phyloP scores from a whole-genome alignment of 2,113 vertebrate species.

The Pogonocichla stellata region DNA sequence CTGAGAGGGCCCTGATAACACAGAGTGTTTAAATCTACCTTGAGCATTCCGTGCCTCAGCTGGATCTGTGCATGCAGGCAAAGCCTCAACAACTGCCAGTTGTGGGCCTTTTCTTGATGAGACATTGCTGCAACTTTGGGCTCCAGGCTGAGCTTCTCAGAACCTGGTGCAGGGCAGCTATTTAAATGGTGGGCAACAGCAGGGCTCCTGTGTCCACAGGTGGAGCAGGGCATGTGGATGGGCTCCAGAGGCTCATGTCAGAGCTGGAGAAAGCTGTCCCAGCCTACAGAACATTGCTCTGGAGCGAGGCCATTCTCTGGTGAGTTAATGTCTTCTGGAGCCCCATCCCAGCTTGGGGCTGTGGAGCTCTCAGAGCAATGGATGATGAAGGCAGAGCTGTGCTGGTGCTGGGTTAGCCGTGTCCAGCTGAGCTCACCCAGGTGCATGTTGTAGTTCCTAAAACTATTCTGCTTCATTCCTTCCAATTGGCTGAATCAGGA shows the following conservation, averaged over 20 bases:
- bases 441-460: neutral
- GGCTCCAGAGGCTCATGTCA: accelerated
- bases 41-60: accelerated
- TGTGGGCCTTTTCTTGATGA: neutral
- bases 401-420: neutral
- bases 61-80: neutral
- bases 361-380: neutral
- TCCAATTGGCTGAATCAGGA: neutral
- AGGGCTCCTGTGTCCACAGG: accelerated
- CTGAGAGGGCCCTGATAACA: neutral
- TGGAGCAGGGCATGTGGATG: accelerated
- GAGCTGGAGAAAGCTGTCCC: neutral
- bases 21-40: neutral
- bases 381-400: neutral
- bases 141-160: neutral
- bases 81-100: neutral
- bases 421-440: neutral
- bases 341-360: accelerated
- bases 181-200: neutral
- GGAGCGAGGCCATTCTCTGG: accelerated
- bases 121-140: neutral
- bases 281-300: accelerated
- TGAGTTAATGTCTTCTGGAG: neutral
- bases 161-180: accelerated
- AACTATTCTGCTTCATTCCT: neutral